These are phyloP conservation scores for Acronicta psi DNA, from an alignment of 2,888 invertebrate species.

Conservation along the genomic window DNA sequence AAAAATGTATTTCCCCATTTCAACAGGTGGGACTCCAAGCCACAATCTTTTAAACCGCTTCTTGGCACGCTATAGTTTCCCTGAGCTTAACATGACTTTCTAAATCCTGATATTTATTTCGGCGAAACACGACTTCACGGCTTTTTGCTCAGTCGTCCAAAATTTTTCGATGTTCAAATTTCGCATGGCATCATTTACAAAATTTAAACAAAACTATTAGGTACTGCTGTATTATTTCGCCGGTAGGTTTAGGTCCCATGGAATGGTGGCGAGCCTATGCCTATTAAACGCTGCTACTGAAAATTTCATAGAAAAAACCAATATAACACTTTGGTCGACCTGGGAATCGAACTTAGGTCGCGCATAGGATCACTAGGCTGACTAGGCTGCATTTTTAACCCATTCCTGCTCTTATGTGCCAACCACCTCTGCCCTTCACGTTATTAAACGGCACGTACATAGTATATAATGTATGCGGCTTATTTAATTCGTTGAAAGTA, in stretches of 20 bases:
- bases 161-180: too few relatives aligned
- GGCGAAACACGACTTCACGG: background rate
- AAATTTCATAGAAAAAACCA: too few relatives aligned
- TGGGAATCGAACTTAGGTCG: too few relatives aligned
- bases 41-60: slow-evolving; percentile 8
- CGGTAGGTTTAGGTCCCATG: too few relatives aligned
- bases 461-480: slow-evolving; percentile 31
- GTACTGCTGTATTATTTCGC: too few relatives aligned
- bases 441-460: background rate
- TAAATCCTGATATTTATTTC: background rate
- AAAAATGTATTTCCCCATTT: background rate
- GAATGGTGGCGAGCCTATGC: too few relatives aligned
- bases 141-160: background rate
- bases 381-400: too few relatives aligned
- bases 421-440: background rate
- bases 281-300: too few relatives aligned
- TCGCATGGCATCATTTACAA: too few relatives aligned
- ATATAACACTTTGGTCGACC: too few relatives aligned
- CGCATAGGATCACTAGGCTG: too few relatives aligned
- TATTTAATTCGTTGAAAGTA: slow-evolving; percentile 49
- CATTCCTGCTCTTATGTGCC: background rate
- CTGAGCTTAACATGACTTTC: background rate
- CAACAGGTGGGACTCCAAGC: slow-evolving; percentile 26
- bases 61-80: slow-evolving; percentile 21
- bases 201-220: too few relatives aligned